Conservation (phyloP, 53 echinoderm and acorn worm species). For the Mesocentrotus franciscanus region DNA sequence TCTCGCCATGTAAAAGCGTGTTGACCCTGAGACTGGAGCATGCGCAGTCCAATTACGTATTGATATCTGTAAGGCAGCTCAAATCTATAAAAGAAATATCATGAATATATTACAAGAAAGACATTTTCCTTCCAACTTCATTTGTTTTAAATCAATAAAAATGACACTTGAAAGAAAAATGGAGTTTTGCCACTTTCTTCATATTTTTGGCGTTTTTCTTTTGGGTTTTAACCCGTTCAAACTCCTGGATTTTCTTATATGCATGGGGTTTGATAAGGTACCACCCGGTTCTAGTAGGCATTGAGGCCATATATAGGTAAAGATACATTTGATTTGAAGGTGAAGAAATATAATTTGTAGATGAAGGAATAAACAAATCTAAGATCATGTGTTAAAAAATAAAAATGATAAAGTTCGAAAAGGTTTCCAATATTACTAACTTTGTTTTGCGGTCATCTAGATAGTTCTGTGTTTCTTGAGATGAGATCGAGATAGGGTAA, state of each 20-base stretch:
- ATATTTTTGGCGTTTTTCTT: no score
- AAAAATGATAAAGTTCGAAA: no score
- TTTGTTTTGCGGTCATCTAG: conserved; percentile 70
- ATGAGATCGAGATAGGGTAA: conserved; percentile 77
- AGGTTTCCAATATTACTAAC: background rate
- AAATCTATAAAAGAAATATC: conserved; percentile 55
- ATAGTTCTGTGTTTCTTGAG: conserved; percentile 72
- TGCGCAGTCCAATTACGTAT: conserved; percentile 82
- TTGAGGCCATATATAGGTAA: no score
- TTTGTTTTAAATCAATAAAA: background rate
- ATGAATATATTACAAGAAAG: background rate
- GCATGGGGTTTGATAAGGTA: no score
- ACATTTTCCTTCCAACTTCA: background rate
- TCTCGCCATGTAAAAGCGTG: conserved; percentile 77
- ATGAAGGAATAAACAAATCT: no score
- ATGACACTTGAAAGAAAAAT: background rate
- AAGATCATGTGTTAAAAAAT: no score
- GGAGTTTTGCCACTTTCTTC: background rate
- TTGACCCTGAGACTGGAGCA: conserved; percentile 66
- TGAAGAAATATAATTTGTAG: no score
- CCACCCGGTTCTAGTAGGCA: no score
- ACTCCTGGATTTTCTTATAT: no score
- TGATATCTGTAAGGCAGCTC: conserved; percentile 84
- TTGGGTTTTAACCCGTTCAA: no score
- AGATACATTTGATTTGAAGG: no score